Evolutionary conservation across 2,797 vertebrate genomes (phyloP), one percentile per base, ranked within the genome.

Genomic region (Etheostoma nigrum): DNA sequence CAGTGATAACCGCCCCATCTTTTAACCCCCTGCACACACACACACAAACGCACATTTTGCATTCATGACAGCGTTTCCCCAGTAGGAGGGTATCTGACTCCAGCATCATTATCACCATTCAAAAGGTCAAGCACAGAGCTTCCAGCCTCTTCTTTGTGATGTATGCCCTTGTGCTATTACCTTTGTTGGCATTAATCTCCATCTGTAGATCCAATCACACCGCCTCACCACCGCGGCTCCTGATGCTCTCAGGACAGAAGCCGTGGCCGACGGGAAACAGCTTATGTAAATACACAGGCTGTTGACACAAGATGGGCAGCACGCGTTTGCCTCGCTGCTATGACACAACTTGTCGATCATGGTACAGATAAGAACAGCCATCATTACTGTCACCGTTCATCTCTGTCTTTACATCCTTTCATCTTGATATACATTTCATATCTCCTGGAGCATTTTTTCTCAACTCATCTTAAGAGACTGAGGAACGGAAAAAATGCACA

Each of bases 131-230:
- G 79, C 86, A 62, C 79, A 77, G 80, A 77, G 84, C 87, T 91
- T 86, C 81, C 90, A 88, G 86, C 80, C 86, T 85, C 82, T 82
- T 89, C 84, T 89, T 88, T 78, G 86, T 90, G 90, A 93, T 91
- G 90, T 91, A 92, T 91, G 89, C 85, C 88, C 85, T 87, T 84
- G 84, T 89, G 87, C 89, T 86, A 88, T 92, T 88, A 89, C 89
- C 88, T 90, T 85, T 76, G 86, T 85, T 90, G 82, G 77, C 88
- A 92, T 91, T 92, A 91, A 93, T 94, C 90, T 92, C 90, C 86
- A 89, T 94, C 92, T 91, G 92, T 91, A 94, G 92, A 93, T 95
- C 94, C 90, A 93, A 94, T 93, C 91, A 90, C 87, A 59, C 71
- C 49, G 80, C 86, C 84, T 82, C 78, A 21, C 77, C 82, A 61